A percentile compares a stretch with the other conserved stretches of the same genome.
phyloP scores from a whole-genome alignment of 2,113 vertebrate species.

The Irena cyanogastra region DNA sequence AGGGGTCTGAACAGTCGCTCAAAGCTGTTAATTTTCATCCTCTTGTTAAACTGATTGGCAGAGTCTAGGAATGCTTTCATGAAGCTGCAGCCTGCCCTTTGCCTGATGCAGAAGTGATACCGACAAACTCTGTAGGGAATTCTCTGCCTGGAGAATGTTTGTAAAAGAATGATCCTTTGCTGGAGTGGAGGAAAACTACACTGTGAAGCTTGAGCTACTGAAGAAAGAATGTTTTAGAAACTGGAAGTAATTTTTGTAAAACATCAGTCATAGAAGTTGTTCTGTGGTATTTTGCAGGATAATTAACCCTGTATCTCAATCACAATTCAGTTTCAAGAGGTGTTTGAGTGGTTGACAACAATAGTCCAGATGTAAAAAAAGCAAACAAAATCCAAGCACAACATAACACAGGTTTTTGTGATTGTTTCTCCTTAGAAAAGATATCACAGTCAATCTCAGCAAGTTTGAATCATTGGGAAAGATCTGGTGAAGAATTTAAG shows the following conservation, averaged over 20 bases:
- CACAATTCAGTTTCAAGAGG: neutral
- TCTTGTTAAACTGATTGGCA: slow-evolving; percentile 26
- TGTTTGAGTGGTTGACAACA: neutral
- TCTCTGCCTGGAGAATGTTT: neutral
- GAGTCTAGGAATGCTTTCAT: neutral
- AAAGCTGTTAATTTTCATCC: slow-evolving; percentile 29
- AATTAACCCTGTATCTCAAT: neutral
- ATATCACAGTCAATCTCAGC: neutral
- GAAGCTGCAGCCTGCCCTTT: neutral
- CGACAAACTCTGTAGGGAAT: neutral
- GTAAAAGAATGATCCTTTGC: neutral
- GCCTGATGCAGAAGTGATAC: neutral
- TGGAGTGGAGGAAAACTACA: neutral
- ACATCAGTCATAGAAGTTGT: neutral
- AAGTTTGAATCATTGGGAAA: neutral
- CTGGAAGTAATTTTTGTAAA: neutral
- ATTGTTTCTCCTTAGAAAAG: neutral
- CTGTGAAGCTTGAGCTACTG: neutral
- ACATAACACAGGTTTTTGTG: neutral
- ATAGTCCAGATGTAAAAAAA: neutral
- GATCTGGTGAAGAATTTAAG: neutral
- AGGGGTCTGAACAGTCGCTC: slow-evolving; percentile 24
- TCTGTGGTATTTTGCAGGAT: neutral
- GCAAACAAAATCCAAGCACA: neutral
- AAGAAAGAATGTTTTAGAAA: neutral